Percentiles rank a stretch among this genome's conserved stretches.
Evolutionary conservation across 2,888 invertebrate genomes (phyloP).

Genomic region (Nemapogon koenigi): DNA sequence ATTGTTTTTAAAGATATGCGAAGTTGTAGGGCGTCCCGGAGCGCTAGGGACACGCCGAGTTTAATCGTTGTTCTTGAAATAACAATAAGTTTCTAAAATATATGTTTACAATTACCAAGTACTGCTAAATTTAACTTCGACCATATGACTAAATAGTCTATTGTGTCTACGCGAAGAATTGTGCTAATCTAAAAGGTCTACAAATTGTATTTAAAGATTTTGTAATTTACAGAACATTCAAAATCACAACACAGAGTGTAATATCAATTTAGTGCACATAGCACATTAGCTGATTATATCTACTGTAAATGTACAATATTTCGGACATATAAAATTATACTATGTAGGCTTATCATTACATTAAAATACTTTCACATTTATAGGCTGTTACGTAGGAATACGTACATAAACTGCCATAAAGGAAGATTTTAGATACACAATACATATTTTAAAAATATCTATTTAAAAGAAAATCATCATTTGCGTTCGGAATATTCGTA

Average conservation of each 20-base stretch:
- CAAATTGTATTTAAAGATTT: slow-evolving; percentile 48
- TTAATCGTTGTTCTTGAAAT: slow-evolving; percentile 58
- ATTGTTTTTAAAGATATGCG: slow-evolving; percentile 66
- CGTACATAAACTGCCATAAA: too few species aligned
- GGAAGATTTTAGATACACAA: too few species aligned
- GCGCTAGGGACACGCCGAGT: slow-evolving; percentile 33
- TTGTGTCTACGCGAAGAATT: slow-evolving; percentile 62
- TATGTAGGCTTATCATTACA: too few species aligned
- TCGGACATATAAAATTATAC: too few species aligned
- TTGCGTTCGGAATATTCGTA: too few species aligned
- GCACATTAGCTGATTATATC: slow-evolving; percentile 40
- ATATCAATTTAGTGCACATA: slow-evolving; percentile 58
- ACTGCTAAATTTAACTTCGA: slow-evolving; percentile 40
- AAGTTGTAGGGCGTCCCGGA: slow-evolving; percentile 38
- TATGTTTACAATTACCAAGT: slow-evolving; percentile 48
- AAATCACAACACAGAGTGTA: slow-evolving; percentile 68
- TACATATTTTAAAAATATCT: too few species aligned
- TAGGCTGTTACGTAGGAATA: too few species aligned
- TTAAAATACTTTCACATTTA: too few species aligned
- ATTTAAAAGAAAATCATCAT: too few species aligned
- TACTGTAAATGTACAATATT: too few species aligned
- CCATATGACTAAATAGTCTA: too few species aligned
- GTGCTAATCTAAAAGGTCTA: slow-evolving; percentile 61
- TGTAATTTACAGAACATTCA: slow-evolving; percentile 63
- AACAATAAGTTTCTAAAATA: slow-evolving; percentile 46